Percentiles rank a stretch among this genome's conserved stretches.
Conservation (phyloP, 2,888 invertebrate species). For the Herminia tarsipennalis region DNA sequence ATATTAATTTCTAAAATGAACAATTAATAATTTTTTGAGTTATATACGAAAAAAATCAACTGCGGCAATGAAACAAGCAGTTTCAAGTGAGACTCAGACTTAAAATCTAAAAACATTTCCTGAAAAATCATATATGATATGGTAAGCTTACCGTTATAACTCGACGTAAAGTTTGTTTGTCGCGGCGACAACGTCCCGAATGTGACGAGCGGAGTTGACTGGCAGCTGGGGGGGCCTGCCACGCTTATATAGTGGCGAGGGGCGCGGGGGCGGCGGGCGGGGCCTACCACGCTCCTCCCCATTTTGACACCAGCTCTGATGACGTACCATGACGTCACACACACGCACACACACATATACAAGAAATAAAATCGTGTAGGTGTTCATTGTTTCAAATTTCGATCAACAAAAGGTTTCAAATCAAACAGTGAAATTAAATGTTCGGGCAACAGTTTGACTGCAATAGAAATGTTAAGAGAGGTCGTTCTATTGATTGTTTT, state of each 20-base stretch:
- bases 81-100: background rate
- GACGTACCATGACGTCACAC: slow-evolving; percentile 59
- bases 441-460: too few relatives aligned
- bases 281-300: slow-evolving; percentile 67
- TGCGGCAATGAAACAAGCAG: too few relatives aligned
- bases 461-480: too few relatives aligned
- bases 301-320: slow-evolving; percentile 63
- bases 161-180: slow-evolving; percentile 70
- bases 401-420: too few relatives aligned
- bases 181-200: slow-evolving; percentile 47
- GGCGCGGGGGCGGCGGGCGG: slow-evolving; percentile 64
- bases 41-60: too few relatives aligned
- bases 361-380: too few relatives aligned
- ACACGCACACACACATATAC: slow-evolving; percentile 11
- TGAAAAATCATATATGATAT: slow-evolving; percentile 2
- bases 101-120: background rate
- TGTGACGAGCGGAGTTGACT: slow-evolving; percentile 50
- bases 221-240: slow-evolving; percentile 45
- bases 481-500: too few relatives aligned
- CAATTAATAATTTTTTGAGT: background rate
- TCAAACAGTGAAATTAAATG: too few relatives aligned
- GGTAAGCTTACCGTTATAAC: slow-evolving; percentile 72
- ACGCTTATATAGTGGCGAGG: slow-evolving; percentile 66
- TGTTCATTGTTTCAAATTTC: too few relatives aligned
- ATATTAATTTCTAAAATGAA: background rate